phyloP scores from a whole-genome alignment of 2,113 vertebrate genomes.

The Cebidichthys violaceus region DNA sequence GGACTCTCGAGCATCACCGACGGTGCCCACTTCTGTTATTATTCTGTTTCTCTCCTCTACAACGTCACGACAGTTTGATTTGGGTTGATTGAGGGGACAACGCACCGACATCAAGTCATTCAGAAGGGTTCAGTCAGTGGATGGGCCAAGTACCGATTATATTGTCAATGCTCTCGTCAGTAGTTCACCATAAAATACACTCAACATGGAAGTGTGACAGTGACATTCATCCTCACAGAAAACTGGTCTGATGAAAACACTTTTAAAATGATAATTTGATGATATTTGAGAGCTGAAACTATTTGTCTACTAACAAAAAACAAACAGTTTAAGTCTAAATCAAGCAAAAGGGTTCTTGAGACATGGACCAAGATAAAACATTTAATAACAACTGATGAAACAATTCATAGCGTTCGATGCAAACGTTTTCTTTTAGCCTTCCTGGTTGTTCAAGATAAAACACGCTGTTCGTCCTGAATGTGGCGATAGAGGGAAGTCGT shows the following conservation, averaged over 20 bases:
- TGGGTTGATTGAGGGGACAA: background rate
- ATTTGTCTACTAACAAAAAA: too few species aligned
- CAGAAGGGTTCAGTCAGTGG: constrained; percentile 17
- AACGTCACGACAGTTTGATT: constrained; percentile 29
- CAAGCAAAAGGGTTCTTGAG: too few species aligned
- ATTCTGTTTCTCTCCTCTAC: constrained; percentile 33
- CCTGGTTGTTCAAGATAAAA: background rate
- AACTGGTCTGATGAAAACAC: background rate
- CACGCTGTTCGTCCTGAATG: background rate
- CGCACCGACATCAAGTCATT: background rate
- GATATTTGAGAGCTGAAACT: too few species aligned
- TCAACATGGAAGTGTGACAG: background rate
- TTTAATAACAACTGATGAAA: too few species aligned
- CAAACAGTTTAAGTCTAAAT: too few species aligned
- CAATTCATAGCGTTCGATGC: too few species aligned
- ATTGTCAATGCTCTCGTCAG: constrained; percentile 32
- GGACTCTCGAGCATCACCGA: constrained; percentile 74
- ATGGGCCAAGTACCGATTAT: background rate
- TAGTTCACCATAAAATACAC: constrained; percentile 29
- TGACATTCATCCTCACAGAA: background rate
- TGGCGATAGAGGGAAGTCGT: background rate
- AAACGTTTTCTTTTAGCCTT: background rate
- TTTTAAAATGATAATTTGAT: background rate
- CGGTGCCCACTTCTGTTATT: constrained; percentile 64
- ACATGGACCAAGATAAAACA: too few species aligned